Base-by-base conservation (phyloP, 2,797 vertebrate species). In the Gadopsis marmoratus region DNA sequence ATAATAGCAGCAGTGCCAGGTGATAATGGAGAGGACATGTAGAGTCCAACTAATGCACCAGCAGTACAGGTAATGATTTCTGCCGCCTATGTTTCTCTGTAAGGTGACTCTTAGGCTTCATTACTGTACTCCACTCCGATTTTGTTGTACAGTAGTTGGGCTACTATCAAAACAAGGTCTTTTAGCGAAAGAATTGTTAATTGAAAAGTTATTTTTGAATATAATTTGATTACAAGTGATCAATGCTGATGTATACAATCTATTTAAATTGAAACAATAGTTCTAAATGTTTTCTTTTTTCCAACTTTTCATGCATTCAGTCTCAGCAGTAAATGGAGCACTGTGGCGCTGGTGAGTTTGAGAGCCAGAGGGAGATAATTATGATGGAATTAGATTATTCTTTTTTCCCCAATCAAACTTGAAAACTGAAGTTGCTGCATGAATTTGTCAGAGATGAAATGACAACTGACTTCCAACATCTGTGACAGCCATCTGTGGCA, bases 351-450 rank as follows among this genome's bases (percentile, higher is more conserved):
- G 65, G 71, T 86, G 48, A 79, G 56, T 75, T 74, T 74, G 48
- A 55, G 54, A 82, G 54, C 41, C 70, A 76, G 54, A 81, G 68
- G 59, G 81, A 89, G 79, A 82, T 89, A 89, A 83, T 85, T 80
- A 78, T 85, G 76, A 85, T 67, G 26, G 65, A 84, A 78, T 82
- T 58, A 45, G 54, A 75, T 81, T 68, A n/a, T 65, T 66, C 39
- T 74, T 66, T 65, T 74, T 56, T 11, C 16, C 37, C n/a, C 51
- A 59, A 59, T 43, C 58, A 67, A 71, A 82, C 56, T 74, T 75
- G 47, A 78, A 73, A 76, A 76, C 54, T 53, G 54, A 86, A 72
- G 58, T 74, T 72, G 70, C 69, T 62, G 50, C 65, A 80, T 78
- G 41, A 85, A 88, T 78, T 76, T 83, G 82, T 76, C 60, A 76